Evolutionary conservation across 2,888 invertebrate species (phyloP).

Genomic region (Andrena hattorfiana): DNA sequence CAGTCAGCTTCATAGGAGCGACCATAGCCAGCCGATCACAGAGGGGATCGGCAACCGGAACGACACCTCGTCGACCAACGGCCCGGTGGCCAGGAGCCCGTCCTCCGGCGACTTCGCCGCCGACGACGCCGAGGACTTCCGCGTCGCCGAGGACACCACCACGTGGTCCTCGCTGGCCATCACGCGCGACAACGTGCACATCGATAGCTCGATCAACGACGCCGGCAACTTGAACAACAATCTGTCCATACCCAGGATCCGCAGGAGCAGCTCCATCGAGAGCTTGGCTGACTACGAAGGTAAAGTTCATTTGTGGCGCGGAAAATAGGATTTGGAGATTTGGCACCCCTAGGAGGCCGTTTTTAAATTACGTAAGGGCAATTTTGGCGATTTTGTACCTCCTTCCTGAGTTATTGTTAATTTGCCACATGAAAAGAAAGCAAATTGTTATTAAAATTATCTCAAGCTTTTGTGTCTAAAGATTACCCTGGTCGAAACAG

Average conservation of each 20-base stretch:
- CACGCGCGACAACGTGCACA: constrained; percentile 75
- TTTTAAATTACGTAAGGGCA: too few relatives aligned
- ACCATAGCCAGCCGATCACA: constrained; percentile 56
- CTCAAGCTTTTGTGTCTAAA: too few relatives aligned
- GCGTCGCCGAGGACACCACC: constrained; percentile 79
- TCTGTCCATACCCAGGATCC: constrained; percentile 73
- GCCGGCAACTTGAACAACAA: constrained; percentile 78
- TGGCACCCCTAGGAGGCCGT: too few relatives aligned
- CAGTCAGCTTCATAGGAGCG: constrained; percentile 79
- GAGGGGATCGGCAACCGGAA: constrained; percentile 65
- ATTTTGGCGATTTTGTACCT: too few relatives aligned
- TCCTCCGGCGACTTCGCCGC: constrained; percentile 48
- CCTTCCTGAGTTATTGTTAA: too few relatives aligned
- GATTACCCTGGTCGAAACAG: too few relatives aligned
- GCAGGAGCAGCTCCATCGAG: constrained; percentile 85
- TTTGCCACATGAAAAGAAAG: too few relatives aligned
- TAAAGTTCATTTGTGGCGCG: constrained; percentile 66
- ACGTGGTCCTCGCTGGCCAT: constrained; percentile 80
- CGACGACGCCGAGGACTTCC: constrained; percentile 78
- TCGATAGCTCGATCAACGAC: constrained; percentile 72
- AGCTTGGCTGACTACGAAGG: constrained; percentile 87
- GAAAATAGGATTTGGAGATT: too few relatives aligned
- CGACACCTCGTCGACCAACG: constrained; percentile 44
- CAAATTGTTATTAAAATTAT: too few relatives aligned
- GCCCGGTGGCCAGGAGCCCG: constrained; percentile 16